A percentile compares a stretch with the other conserved stretches of the same genome.
Conservation (phyloP, 2,888 invertebrate species). For the Acleris cristana region DNA sequence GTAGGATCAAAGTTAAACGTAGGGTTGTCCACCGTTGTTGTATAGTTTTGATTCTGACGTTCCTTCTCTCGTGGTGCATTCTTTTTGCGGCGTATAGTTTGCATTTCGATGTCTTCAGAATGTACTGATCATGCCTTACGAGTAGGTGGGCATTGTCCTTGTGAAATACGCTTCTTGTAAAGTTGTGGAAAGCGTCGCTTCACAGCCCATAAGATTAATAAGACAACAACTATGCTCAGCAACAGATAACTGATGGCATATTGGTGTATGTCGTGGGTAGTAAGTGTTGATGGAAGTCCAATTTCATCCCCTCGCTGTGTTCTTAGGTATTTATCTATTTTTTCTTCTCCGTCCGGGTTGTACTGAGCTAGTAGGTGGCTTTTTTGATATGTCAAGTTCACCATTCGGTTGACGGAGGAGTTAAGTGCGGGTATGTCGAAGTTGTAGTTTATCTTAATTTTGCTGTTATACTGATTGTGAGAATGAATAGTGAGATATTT, state of each 20-base stretch:
- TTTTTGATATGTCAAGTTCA: slow-evolving; percentile 3
- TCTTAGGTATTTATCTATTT: not conserved
- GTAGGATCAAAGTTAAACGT: not conserved
- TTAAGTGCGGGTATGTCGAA: slow-evolving; percentile 12
- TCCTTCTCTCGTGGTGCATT: not conserved
- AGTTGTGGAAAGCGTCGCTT: not conserved
- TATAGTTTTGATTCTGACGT: no score
- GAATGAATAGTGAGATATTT: slow-evolving; percentile 36
- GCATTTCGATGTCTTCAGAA: slow-evolving; percentile 3
- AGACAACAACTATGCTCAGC: not conserved
- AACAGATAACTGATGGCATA: not conserved
- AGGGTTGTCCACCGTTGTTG: not conserved
- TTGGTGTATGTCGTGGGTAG: slow-evolving; percentile 1
- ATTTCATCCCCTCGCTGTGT: not conserved
- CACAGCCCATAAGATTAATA: not conserved
- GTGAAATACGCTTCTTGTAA: not conserved
- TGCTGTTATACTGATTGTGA: slow-evolving; percentile 18
- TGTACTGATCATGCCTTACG: not conserved
- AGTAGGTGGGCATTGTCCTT: not conserved
- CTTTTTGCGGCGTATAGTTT: not conserved
- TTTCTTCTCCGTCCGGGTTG: not conserved
- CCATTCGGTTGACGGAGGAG: slow-evolving; percentile 16
- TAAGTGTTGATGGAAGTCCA: not conserved
- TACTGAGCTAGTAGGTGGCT: not conserved
- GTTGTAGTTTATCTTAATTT: slow-evolving; percentile 10